Evolutionary conservation across 2,888 invertebrate genomes (phyloP), one percentile per base, ranked within the genome.

Genomic region (Platerodrilus igneus): DNA sequence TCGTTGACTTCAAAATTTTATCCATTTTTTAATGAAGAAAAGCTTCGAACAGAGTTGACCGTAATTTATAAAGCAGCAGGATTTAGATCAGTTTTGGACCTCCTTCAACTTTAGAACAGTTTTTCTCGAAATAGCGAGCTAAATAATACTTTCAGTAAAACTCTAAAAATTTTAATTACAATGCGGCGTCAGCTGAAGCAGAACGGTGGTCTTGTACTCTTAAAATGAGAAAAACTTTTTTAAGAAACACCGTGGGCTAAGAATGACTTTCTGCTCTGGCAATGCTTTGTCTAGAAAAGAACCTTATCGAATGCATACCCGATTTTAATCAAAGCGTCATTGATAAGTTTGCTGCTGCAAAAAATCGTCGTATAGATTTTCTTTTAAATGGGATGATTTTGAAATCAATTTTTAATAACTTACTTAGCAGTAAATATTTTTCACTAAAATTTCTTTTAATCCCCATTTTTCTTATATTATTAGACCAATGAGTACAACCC

Each of bases 151-250:
- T 20, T 31, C 8, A 14, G 18, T 13, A 21, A 31, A 18, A 31
- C 20, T 13, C 15, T 33, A 9, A 13, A 33, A 23, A 33, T 33
- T 3, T 9, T 33, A 9, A 22, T 25, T 21, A 33, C 33, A 5
- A 34, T 17, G 1, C 34, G 34, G 13, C 34, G 13, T 18, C 34
- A 6, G 18, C 26, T 10, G 34, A 34, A 33, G 33, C 33, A 9
- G 33, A 33, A 25, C 23, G 33, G 9, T 14, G 33, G n/a, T 33
- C 23, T 33, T 25, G 26, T 8, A 34, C 34, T 3, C 13, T 34
- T 3, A 18, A 25, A 21, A 16, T 22, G 1, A 23, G 22, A 2
- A 22, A 33, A 9, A 33, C 33, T 5, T 33, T 33, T 15, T 9
- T 33, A 11, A 33, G 33, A 8, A 33, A 33, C 9, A 10, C 33